Percentiles rank a stretch among this genome's conserved stretches.
These are phyloP conservation scores for Centropus bengalensis DNA, from an alignment of 2,113 vertebrate species.

Conservation along the genomic window DNA sequence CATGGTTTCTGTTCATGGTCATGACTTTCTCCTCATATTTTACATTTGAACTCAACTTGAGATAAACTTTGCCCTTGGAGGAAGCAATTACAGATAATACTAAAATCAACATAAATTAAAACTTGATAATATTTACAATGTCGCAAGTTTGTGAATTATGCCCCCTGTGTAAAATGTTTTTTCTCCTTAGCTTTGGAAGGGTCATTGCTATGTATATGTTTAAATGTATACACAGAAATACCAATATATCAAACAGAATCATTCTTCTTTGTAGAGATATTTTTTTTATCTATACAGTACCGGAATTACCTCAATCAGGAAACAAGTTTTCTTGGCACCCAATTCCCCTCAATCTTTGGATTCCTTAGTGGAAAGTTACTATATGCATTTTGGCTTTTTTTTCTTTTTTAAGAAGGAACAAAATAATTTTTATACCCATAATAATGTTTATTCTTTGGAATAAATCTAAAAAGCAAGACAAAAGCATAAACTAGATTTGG, in stretches of 20 bases:
- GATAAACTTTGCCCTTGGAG: conserved; percentile 62
- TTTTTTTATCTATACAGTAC: background rate
- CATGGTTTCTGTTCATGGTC: conserved; percentile 35
- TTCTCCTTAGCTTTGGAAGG: conserved; percentile 12
- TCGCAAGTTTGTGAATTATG: conserved; percentile 24
- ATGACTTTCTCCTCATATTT: conserved; percentile 54
- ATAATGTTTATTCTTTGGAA: background rate
- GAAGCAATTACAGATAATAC: conserved; percentile 56
- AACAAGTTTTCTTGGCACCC: conserved; percentile 29
- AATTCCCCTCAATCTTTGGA: background rate
- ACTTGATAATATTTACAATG: conserved; percentile 6
- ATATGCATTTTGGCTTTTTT: background rate
- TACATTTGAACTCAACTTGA: conserved; percentile 36
- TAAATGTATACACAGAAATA: background rate
- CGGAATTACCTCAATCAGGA: background rate
- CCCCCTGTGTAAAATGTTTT: background rate
- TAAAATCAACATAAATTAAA: conserved; percentile 54
- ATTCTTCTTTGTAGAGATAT: background rate
- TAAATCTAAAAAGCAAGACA: background rate
- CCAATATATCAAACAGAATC: background rate
- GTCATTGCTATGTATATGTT: background rate
- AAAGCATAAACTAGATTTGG: background rate
- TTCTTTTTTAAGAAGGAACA: background rate
- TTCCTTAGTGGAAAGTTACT: conserved; percentile 33
- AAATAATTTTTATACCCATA: background rate